These are phyloP conservation scores for Colinus virginianus DNA, from an alignment of 2,113 vertebrate genomes.

Conservation along the genomic window DNA sequence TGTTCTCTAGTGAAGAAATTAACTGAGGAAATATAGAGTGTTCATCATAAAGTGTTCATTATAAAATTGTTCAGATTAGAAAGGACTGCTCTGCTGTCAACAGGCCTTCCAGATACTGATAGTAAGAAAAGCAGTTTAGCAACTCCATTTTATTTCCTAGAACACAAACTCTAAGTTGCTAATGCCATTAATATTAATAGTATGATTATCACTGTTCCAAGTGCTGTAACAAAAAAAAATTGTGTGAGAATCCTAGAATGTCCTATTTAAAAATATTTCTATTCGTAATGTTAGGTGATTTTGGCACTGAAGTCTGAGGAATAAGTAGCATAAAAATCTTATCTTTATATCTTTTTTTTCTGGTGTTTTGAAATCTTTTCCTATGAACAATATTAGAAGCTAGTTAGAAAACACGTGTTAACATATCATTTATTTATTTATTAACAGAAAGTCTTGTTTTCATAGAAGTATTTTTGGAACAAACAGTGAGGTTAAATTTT, in stretches of 20 bases:
- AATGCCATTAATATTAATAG: background rate
- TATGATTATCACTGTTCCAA: background rate
- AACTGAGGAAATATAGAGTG: background rate
- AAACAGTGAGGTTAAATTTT: background rate
- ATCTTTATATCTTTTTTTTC: background rate
- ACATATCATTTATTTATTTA: background rate
- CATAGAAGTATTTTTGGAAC: background rate
- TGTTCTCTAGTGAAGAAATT: background rate
- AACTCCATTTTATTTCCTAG: background rate
- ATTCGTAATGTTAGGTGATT: background rate
- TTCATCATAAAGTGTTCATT: background rate
- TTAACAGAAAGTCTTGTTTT: background rate
- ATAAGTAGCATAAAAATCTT: background rate
- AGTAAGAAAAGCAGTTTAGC: background rate
- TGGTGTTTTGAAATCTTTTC: background rate
- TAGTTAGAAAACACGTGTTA: background rate
- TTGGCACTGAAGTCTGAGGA: background rate
- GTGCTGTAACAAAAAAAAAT: background rate
- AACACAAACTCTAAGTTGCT: background rate
- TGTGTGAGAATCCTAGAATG: background rate
- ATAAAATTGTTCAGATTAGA: background rate
- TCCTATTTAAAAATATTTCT: background rate
- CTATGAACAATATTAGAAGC: background rate
- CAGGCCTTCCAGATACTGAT: background rate
- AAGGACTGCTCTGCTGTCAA: background rate